Evolutionary conservation across 2,888 invertebrate genomes (phyloP).

Genomic region (Ophioninae sp.): DNA sequence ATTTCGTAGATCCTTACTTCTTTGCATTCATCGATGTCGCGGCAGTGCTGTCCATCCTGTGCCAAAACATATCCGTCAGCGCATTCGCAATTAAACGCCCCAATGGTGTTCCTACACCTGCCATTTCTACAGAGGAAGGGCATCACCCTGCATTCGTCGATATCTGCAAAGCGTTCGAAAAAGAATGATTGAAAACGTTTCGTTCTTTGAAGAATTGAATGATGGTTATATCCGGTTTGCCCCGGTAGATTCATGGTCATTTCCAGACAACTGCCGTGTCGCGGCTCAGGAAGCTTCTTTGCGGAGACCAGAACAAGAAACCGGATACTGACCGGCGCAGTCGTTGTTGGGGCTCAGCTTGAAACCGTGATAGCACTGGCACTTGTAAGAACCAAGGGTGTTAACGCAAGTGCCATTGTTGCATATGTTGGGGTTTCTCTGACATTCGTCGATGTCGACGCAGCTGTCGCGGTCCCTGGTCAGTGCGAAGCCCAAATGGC

Average conservation of each 20-base stretch:
- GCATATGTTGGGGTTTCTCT: constrained; percentile 87
- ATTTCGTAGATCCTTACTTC: constrained; percentile 82
- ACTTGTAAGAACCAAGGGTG: constrained; percentile 87
- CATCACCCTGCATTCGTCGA: constrained; percentile 92
- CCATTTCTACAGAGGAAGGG: constrained; percentile 94
- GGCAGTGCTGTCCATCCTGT: constrained; percentile 89
- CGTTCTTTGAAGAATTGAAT: background rate
- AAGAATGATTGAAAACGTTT: background rate
- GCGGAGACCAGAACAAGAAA: background rate
- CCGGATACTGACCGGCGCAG: constrained; percentile 85
- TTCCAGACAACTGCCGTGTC: background rate
- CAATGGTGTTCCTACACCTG: constrained; percentile 90
- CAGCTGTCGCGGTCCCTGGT: constrained; percentile 86
- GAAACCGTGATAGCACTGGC: constrained; percentile 89
- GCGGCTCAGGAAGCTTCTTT: background rate
- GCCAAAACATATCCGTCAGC: constrained; percentile 89
- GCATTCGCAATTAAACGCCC: constrained; percentile 92
- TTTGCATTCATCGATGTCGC: constrained; percentile 90
- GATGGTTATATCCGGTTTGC: background rate
- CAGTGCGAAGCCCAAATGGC: constrained; percentile 88
- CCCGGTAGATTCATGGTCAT: background rate
- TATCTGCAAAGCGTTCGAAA: constrained; percentile 81
- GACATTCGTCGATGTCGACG: constrained; percentile 88
- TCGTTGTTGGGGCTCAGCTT: constrained; percentile 90
- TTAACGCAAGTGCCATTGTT: constrained; percentile 90